phyloP scores from a whole-genome alignment of 2,113 vertebrate species.

The Vulpes ferrilata region DNA sequence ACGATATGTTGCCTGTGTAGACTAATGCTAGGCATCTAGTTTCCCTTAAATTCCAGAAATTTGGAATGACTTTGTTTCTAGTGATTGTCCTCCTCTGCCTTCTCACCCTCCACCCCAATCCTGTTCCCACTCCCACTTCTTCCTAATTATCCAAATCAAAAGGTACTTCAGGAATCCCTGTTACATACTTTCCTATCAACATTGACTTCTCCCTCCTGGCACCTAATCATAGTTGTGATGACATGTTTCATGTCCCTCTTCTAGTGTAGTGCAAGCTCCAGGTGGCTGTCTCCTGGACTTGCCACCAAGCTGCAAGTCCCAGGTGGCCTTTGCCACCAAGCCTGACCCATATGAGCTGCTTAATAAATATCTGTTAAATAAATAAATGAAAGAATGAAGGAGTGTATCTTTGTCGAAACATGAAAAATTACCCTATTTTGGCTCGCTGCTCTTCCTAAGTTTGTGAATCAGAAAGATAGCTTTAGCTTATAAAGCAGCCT shows the following conservation, averaged over 20 bases:
- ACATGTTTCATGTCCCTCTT: too few relatives aligned
- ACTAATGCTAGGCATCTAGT: not conserved
- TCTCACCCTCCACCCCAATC: not conserved
- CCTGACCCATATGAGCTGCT: not conserved
- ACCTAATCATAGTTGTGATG: not conserved
- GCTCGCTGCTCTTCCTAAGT: not conserved
- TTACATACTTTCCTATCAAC: not conserved
- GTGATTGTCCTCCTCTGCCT: not conserved
- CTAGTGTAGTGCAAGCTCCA: not conserved
- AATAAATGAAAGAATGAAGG: not conserved
- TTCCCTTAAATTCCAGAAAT: not conserved
- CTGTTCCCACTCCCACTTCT: not conserved
- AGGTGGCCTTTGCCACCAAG: not conserved
- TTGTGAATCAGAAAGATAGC: not conserved
- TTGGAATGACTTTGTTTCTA: not conserved
- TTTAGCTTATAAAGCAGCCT: not conserved
- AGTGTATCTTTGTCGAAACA: not conserved
- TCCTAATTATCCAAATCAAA: not conserved
- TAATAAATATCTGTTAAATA: not conserved
- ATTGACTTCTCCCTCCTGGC: too few relatives aligned
- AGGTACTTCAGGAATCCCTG: not conserved
- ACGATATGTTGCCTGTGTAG: accelerated
- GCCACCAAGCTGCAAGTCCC: too few relatives aligned
- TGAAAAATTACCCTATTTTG: not conserved
- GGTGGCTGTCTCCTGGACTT: not conserved